Conservation (phyloP, 2,113 vertebrate genomes). For the Sinocyclocheilus maitianheensis region DNA sequence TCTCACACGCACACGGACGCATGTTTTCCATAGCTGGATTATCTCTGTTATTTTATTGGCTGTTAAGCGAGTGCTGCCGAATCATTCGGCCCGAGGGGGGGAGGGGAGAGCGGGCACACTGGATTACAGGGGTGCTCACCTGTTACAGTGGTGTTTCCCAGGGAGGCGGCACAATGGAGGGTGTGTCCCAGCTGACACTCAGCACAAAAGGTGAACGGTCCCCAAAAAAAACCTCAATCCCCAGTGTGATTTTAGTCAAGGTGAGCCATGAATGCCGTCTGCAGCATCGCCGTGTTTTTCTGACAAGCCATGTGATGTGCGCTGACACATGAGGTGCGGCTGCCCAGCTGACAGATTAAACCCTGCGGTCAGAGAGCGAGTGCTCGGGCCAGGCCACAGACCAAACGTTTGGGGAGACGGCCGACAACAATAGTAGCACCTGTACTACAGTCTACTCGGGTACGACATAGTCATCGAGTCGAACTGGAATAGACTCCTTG, state of each 20-base stretch:
- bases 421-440: conserved; percentile 60
- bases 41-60: conserved; percentile 60
- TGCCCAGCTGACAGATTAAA: conserved; percentile 46
- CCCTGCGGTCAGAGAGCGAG: conserved; percentile 18
- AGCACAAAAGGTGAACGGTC: conserved; percentile 56
- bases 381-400: conserved; percentile 29
- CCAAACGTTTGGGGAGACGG: conserved; percentile 44
- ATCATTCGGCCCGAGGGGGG: conserved; percentile 35
- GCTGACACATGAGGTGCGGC: conserved; percentile 58
- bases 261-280: conserved; percentile 49
- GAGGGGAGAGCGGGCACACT: conserved; percentile 24
- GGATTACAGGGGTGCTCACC: conserved; percentile 62
- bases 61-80: conserved; percentile 50
- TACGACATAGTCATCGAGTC: background rate
- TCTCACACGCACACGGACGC: conserved; percentile 19
- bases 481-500: conserved; percentile 34
- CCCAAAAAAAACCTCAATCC: conserved; percentile 16
- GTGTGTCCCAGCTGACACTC: conserved; percentile 60
- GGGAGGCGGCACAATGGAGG: conserved; percentile 60
- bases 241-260: conserved; percentile 49
- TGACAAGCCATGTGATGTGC: conserved; percentile 62
- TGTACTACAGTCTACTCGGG: conserved; percentile 44
- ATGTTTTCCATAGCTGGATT: conserved; percentile 55
- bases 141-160: conserved; percentile 59
- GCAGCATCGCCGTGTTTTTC: conserved; percentile 35